These are phyloP conservation scores for Willisornis vidua DNA, from an alignment of 2,113 vertebrate genomes.

Conservation along the genomic window DNA sequence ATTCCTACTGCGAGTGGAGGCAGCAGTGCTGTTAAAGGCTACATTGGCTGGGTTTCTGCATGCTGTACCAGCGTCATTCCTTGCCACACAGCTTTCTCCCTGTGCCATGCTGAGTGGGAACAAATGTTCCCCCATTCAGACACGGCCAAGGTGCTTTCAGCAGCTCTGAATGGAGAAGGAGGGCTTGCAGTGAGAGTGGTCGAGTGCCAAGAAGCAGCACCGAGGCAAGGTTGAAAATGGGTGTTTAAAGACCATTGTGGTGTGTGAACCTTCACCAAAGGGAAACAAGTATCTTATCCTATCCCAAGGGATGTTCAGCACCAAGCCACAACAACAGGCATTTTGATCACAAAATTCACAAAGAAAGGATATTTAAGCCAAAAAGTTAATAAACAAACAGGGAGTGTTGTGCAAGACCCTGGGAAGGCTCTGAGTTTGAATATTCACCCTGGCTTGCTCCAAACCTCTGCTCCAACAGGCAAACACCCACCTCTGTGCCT, in stretches of 20 bases:
- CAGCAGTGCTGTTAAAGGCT: background rate
- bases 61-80: accelerated
- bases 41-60: accelerated
- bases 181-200: background rate
- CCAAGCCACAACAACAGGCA: background rate
- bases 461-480: constrained; percentile 45
- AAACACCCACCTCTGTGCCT: background rate
- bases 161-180: background rate
- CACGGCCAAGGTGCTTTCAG: background rate
- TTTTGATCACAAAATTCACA: background rate
- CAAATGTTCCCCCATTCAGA: background rate
- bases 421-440: constrained; percentile 2
- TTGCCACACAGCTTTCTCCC: background rate
- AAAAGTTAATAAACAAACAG: background rate
- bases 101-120: background rate
- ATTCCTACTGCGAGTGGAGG: accelerated
- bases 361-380: background rate
- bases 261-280: background rate
- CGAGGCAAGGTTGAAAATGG: background rate
- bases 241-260: background rate
- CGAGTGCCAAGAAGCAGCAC: background rate
- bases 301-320: background rate
- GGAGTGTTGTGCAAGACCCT: background rate
- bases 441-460: background rate
- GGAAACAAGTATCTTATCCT: background rate